Evolutionary conservation across 2,113 vertebrate genomes (phyloP), one percentile per base, ranked within the genome.

Genomic region (Phoxinus phoxinus): DNA sequence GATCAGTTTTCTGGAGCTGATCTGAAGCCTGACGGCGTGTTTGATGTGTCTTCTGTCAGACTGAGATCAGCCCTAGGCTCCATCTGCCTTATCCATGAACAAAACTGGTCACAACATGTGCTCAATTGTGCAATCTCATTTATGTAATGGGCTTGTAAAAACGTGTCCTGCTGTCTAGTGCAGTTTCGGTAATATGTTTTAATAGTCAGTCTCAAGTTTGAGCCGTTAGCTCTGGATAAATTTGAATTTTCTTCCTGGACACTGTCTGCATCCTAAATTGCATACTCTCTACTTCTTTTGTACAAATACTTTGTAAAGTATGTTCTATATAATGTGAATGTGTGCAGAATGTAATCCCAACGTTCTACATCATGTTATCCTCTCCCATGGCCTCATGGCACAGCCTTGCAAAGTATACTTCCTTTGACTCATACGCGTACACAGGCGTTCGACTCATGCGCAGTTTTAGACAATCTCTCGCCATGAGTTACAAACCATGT

Each of bases 41-140:
- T 35, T 80, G 81, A 84, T 88, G 46, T 59, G 69, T 67, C 46
- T 41, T 71, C 35, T 27, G 77, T 58, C 19, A 10, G 72, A 53
- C 74, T 17, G 21, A 48, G 51, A 77, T 83, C 87, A 86, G 82
- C 35, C 81, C n/a, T 35, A 63, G 81, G 85, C 87, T 86, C 81
- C 87, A 84, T 81, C 81, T 88, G 35, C 32, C 81, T 67, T 86
- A 81, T 88, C 37, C 83, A 79, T 81, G 75, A 84, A 61, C 27
- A 76, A 44, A 15, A 51, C 46, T 51, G 56, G 46, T 67, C 35
- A 69, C 76, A 86, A 84, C 85, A 84, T 86, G 81, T 67, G 63
- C 69, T 80, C 75, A 84, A 88, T 88, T 86, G 87, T 79, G 35
- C 35, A 65, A 21, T 83, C 44, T 84, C 67, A 74, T 74, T 86